These are phyloP conservation scores for Caenorhabditis panamensis DNA, from an alignment of 2,888 invertebrate species.

Conservation along the genomic window DNA sequence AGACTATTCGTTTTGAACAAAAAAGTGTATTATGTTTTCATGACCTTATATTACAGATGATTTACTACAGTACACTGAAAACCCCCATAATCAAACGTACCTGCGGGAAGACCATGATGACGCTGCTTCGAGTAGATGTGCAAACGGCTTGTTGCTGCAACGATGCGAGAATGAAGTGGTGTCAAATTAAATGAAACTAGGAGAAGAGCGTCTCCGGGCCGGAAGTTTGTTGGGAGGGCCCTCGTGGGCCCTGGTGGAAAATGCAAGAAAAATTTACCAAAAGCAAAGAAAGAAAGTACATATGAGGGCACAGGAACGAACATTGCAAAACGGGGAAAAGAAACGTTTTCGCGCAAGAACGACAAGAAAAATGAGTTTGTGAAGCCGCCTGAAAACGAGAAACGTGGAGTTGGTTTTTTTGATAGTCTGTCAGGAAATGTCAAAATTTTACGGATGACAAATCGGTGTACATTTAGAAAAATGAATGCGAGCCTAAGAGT, in stretches of 20 bases:
- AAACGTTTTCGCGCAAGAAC: background rate
- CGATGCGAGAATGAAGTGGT: slow-evolving; percentile 14
- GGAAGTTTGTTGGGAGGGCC: slow-evolving; percentile 37
- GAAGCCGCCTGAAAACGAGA: background rate
- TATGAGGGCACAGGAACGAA: slow-evolving; percentile 30
- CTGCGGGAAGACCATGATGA: slow-evolving; percentile 56
- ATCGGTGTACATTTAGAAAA: background rate
- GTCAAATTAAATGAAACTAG: slow-evolving; percentile 48
- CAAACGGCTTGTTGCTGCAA: slow-evolving; percentile 18
- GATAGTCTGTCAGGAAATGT: background rate
- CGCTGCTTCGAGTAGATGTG: background rate
- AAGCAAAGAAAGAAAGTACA: slow-evolving; percentile 46
- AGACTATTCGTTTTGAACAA: no score
- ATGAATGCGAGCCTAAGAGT: background rate
- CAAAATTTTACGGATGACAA: background rate
- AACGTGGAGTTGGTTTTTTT: slow-evolving; percentile 3
- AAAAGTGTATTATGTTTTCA: no score
- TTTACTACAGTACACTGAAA: no score
- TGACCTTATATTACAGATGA: no score
- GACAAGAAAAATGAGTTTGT: slow-evolving; percentile 42
- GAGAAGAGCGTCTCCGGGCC: slow-evolving; percentile 21
- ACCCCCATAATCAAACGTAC: background rate
- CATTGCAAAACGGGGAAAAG: slow-evolving; percentile 33
- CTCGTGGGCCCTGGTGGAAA: slow-evolving; percentile 35
- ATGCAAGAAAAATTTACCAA: slow-evolving; percentile 38